Evolutionary conservation across 2,113 vertebrate species (phyloP).

Genomic region (Epinephelus moara): DNA sequence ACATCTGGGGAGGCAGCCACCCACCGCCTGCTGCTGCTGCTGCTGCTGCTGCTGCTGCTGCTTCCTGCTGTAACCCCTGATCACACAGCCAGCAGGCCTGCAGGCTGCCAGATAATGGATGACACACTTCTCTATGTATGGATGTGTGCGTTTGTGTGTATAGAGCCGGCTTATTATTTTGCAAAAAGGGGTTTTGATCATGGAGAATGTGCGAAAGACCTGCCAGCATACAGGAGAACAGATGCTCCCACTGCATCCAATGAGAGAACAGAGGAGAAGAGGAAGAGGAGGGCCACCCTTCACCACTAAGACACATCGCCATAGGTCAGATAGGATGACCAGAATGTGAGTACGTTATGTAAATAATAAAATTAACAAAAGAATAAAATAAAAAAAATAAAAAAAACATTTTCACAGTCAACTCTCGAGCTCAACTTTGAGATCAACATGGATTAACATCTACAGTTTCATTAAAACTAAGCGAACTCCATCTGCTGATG

Average conservation of each 20-base stretch:
- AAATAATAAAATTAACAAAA: background rate
- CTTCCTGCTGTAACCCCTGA: conserved; percentile 28
- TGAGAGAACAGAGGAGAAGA: conserved; percentile 1
- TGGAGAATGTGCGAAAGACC: conserved; percentile 21
- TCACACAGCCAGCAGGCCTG: conserved; percentile 40
- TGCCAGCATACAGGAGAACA: background rate
- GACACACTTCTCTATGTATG: conserved; percentile 8
- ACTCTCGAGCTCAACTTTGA: background rate
- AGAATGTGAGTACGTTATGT: background rate
- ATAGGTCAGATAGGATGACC: background rate
- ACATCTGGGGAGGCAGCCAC: conserved; percentile 32
- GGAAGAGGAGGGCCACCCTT: background rate
- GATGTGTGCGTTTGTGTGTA: conserved; percentile 8
- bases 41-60: conserved; percentile 28
- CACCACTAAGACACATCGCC: background rate
- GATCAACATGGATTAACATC: background rate
- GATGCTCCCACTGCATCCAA: background rate
- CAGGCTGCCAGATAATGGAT: conserved; percentile 43
- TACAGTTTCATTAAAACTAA: too few relatives aligned
- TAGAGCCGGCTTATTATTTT: conserved; percentile 14
- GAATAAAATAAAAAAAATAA: too few relatives aligned
- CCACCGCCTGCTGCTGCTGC: conserved; percentile 34
- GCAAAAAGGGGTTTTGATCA: conserved; percentile 59
- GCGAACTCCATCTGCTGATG: too few relatives aligned
- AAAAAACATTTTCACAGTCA: too few relatives aligned